Conservation (phyloP, 1,140 invertebrate genomes). For the Drosophila navojoa region DNA sequence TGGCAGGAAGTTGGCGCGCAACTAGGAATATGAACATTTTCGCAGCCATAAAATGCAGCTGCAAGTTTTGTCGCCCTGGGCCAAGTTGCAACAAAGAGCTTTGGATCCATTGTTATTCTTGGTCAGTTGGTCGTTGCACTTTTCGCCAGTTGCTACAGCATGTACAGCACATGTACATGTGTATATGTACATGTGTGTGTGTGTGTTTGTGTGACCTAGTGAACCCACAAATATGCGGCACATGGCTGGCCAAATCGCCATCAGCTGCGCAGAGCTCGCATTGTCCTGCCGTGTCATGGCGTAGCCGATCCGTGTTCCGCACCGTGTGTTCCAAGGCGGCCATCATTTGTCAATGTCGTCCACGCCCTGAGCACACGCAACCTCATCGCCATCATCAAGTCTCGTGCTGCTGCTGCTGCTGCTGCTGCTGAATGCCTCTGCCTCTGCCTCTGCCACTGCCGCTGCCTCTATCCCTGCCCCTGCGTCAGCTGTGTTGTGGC, state of each 20-base stretch:
- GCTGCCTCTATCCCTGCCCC: background rate
- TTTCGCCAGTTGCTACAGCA: slow-evolving; percentile 20
- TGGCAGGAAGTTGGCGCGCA: slow-evolving; percentile 26
- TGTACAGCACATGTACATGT: slow-evolving; percentile 4
- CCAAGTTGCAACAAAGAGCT: slow-evolving; percentile 59
- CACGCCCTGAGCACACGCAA: slow-evolving; percentile 64
- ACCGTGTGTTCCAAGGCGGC: slow-evolving; percentile 45
- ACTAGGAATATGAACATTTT: slow-evolving; percentile 51
- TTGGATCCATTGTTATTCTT: slow-evolving; percentile 64
- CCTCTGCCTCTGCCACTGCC: too few relatives aligned
- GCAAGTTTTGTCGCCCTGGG: slow-evolving; percentile 50
- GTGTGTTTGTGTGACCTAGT: slow-evolving; percentile 56
- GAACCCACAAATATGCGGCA: slow-evolving; percentile 63
- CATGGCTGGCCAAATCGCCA: slow-evolving; percentile 47
- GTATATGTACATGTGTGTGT: slow-evolving; percentile 7
- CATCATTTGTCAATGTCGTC: slow-evolving; percentile 79
- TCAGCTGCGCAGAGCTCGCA: slow-evolving; percentile 42
- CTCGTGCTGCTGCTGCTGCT: slow-evolving; percentile 22
- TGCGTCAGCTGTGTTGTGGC: slow-evolving; percentile 42
- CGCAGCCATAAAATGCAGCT: slow-evolving; percentile 72
- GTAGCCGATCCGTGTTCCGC: slow-evolving; percentile 15
- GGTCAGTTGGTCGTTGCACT: slow-evolving; percentile 67
- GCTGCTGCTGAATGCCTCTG: too few relatives aligned
- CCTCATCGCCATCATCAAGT: slow-evolving; percentile 51
- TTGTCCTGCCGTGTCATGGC: slow-evolving; percentile 45